Percentiles rank a stretch among this genome's conserved stretches.
Conservation (phyloP, 2,888 invertebrate genomes). For the Synergus umbraculus region DNA sequence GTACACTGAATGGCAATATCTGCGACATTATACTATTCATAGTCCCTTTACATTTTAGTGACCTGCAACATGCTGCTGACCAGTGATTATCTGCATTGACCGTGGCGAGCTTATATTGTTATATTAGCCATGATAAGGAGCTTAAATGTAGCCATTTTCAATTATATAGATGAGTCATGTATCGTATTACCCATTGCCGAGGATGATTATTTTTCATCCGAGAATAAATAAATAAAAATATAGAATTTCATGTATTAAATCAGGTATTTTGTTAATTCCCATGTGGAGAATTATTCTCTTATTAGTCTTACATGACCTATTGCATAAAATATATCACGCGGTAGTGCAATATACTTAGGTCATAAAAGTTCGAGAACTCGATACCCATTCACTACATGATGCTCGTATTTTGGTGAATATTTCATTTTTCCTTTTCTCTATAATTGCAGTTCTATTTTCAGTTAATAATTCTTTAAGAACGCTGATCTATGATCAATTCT, state of each 20-base stretch:
- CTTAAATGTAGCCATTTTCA: slow-evolving; percentile 25
- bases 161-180: slow-evolving; percentile 8
- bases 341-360: too few relatives aligned
- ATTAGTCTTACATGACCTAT: neutral
- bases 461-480: neutral
- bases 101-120: slow-evolving; percentile 9
- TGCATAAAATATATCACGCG: neutral
- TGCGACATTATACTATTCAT: slow-evolving; percentile 18
- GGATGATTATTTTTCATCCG: too few relatives aligned
- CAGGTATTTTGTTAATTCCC: neutral
- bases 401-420: slow-evolving; percentile 6
- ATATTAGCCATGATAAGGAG: slow-evolving; percentile 22
- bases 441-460: slow-evolving; percentile 5
- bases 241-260: neutral
- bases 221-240: too few relatives aligned
- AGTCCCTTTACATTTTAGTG: slow-evolving; percentile 5
- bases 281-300: neutral
- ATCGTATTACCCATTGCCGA: too few relatives aligned
- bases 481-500: neutral
- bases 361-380: neutral
- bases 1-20: neutral
- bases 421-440: slow-evolving; percentile 7
- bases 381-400: neutral
- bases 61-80: neutral
- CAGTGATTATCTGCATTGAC: slow-evolving; percentile 13